Conservation (phyloP, 1,140 invertebrate species). For the Drosophila baimaii region DNA sequence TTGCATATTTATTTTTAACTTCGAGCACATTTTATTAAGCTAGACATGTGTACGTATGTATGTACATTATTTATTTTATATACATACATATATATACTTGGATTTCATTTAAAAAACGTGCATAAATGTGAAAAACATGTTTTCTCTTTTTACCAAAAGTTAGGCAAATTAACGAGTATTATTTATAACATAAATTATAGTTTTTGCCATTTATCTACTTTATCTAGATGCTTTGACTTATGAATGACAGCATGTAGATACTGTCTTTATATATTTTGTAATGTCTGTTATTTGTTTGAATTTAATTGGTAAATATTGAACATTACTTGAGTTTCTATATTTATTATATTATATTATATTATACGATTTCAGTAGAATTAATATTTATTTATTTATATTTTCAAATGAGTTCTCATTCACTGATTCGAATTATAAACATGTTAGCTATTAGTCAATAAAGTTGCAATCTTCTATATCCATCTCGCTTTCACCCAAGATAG, state of each 20-base stretch:
- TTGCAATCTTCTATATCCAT: too few species aligned
- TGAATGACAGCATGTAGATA: not conserved
- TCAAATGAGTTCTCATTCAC: too few species aligned
- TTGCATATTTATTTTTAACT: slow-evolving; percentile 54
- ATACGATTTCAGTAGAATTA: too few species aligned
- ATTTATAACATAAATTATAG: too few species aligned
- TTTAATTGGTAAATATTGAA: too few species aligned
- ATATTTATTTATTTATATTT: not conserved
- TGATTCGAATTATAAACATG: too few species aligned
- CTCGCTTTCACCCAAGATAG: not conserved
- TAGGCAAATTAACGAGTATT: not conserved
- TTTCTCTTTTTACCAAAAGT: slow-evolving; percentile 43
- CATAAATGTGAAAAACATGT: slow-evolving; percentile 37
- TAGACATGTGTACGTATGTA: slow-evolving; percentile 11
- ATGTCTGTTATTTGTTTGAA: not conserved
- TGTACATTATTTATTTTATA: slow-evolving; percentile 3
- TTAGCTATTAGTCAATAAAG: too few species aligned
- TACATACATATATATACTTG: not conserved
- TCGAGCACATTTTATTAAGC: slow-evolving; percentile 33
- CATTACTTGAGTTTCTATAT: too few species aligned
- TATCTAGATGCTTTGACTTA: not conserved
- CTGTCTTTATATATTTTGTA: not conserved
- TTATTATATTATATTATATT: too few species aligned
- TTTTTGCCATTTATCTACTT: too few species aligned
- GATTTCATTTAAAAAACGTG: slow-evolving; percentile 52